Percentiles rank a stretch among this genome's conserved stretches.
These are phyloP conservation scores for Lottia gigantea DNA, from an alignment of 2,888 invertebrate species.

Conservation along the genomic window DNA sequence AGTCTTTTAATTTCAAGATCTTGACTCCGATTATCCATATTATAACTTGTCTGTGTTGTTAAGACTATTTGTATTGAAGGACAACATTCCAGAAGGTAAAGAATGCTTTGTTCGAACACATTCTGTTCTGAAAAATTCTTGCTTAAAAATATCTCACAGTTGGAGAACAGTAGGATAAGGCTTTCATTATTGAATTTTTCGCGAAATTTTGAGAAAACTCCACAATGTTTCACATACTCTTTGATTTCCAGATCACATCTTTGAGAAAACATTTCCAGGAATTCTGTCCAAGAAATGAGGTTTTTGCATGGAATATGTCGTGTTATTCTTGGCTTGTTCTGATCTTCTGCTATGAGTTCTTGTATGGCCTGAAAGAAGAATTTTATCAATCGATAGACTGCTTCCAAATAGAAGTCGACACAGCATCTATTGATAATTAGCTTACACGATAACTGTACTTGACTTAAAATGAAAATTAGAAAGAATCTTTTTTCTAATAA, in stretches of 20 bases:
- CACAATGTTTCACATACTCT: neutral
- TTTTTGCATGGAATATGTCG: slow-evolving; percentile 13
- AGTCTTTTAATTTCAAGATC: slow-evolving; percentile 1
- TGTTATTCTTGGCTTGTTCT: neutral
- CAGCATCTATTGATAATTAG: too few species aligned
- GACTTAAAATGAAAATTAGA: too few species aligned
- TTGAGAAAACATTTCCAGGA: slow-evolving; percentile 4
- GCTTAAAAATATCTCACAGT: slow-evolving; percentile 12
- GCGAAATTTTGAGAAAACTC: neutral
- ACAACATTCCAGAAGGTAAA: slow-evolving; percentile 10
- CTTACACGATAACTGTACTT: too few species aligned
- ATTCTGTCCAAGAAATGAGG: neutral
- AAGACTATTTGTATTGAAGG: slow-evolving; percentile 8
- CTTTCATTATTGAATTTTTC: neutral
- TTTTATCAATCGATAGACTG: too few species aligned
- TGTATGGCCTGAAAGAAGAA: slow-evolving; percentile 4
- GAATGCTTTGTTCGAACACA: neutral
- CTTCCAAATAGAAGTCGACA: too few species aligned
- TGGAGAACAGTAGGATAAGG: slow-evolving; percentile 6
- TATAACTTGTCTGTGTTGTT: slow-evolving; percentile 13
- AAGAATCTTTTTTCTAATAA: too few species aligned
- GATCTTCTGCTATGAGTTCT: slow-evolving; percentile 6
- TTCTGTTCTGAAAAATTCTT: slow-evolving; percentile 9
- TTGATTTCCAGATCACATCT: neutral
- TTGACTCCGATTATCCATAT: neutral